Evolutionary conservation across 2,113 vertebrate species (phyloP).

Genomic region (Limnothrissa miodon): DNA sequence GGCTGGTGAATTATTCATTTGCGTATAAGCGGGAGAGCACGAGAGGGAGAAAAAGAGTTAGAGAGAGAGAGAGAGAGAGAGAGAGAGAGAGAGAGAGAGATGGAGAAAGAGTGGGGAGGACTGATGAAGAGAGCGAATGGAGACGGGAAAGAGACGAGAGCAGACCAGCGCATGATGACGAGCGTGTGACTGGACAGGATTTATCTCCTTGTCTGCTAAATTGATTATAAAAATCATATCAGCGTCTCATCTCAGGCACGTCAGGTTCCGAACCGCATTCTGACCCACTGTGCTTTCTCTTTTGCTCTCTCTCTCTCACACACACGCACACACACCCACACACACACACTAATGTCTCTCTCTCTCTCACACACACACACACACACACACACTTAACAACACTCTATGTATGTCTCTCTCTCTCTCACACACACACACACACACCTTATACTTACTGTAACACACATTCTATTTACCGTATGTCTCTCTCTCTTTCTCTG

Average conservation of each 20-base stretch:
- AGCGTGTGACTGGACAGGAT: conserved; percentile 61
- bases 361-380: no score
- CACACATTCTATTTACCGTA: no score
- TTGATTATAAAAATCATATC: conserved; percentile 75
- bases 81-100: conserved; percentile 15
- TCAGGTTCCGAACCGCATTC: background rate
- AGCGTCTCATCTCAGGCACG: conserved; percentile 66
- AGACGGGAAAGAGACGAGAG: conserved; percentile 14
- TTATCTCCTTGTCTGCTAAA: conserved; percentile 71
- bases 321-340: no score
- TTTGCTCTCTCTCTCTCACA: conserved; percentile 45
- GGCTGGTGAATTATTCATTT: conserved; percentile 80
- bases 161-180: conserved; percentile 37
- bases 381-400: no score
- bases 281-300: conserved; percentile 8
- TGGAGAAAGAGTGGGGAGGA: conserved; percentile 19
- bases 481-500: conserved; percentile 40
- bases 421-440: no score
- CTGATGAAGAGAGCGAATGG: background rate
- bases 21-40: conserved; percentile 58
- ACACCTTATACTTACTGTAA: no score
- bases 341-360: no score
- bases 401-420: no score
- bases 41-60: conserved; percentile 41
- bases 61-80: conserved; percentile 33